Evolutionary conservation across 2,113 vertebrate species (phyloP), one percentile per base, ranked within the genome.

Genomic region (Paramormyrops kingsleyae): DNA sequence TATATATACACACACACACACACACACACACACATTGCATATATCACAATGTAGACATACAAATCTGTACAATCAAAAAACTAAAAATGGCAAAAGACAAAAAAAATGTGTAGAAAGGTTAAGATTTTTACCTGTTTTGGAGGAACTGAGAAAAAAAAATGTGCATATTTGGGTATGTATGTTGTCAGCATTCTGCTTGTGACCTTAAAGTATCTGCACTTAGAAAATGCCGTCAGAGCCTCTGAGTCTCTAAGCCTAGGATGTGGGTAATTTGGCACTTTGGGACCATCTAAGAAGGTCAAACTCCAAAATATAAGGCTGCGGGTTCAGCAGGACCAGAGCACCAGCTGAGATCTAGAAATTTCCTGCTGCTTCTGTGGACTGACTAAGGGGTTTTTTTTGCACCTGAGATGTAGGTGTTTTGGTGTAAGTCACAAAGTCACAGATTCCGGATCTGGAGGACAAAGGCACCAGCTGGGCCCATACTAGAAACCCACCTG

Each of bases 401-500:
- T 83, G 39, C 39, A 84, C 21, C 44, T 86, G 49, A 87, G 49
- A 53, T 87, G 49, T n/a, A 19, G 49, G 24, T 84, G 39, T 84
- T 80, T 80, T 19, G 74, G 5, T 35, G 5, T 44, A 39, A 44
- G 80, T 10, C 80, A 84, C 39, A 88, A n/a, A 88, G 59, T n/a
- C 44, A n/a, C 4, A 49, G 59, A 44, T 88, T 46, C 59, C 47
- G 59, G 42, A 27, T 66, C 35, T 62, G 59, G 87, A 88, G 87
- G 35, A 44, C 35, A 1, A 46, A 5, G 56, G 56, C 87, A 66
- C 13, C 27, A 27, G 49, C 49, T 88, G 87, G 87, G 87, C 15
- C 17, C 4, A 35, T 44, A 3, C 52, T 0, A 90, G 15, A 49
- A 2, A n/a, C 91, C 70, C 94, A 97, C 97, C 96, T 93, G 95